Conservation (phyloP, 2,797 vertebrate species). For the Syndactyla subalaris region DNA sequence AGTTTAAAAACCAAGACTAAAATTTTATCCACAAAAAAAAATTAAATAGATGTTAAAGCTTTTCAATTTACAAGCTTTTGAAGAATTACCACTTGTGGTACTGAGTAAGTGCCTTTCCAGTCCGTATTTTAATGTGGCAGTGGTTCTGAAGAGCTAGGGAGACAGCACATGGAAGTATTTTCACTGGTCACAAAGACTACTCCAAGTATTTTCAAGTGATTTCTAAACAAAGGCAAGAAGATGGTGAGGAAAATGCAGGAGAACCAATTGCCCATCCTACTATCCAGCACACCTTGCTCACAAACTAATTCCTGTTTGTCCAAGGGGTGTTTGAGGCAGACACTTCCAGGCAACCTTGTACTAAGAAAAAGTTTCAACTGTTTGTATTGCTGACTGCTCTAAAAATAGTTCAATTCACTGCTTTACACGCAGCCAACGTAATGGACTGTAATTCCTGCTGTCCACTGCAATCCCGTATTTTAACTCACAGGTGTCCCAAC, state of each 20-base stretch:
- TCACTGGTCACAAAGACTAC: not conserved
- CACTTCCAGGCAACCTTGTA: not conserved
- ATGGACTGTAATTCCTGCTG: not conserved
- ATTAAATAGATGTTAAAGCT: not conserved
- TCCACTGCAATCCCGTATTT: not conserved
- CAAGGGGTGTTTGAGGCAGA: not conserved
- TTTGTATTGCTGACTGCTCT: not conserved
- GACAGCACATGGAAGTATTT: not conserved
- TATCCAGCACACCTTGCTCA: not conserved
- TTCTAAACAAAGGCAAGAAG: not conserved
- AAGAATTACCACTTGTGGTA: not conserved
- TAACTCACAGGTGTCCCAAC: not conserved
- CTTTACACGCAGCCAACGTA: not conserved
- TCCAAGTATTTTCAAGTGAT: not conserved
- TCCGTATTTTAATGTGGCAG: not conserved
- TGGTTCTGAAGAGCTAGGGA: not conserved
- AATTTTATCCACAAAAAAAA: not conserved
- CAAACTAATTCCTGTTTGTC: not conserved
- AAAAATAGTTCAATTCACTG: not conserved
- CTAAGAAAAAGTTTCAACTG: not conserved
- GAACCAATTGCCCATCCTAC: not conserved
- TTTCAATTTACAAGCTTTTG: not conserved
- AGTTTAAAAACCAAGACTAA: not conserved
- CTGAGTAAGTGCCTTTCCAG: not conserved
- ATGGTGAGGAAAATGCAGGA: not conserved